Evolutionary conservation across 2,888 invertebrate species (phyloP).

Genomic region (Villa cingulata): DNA sequence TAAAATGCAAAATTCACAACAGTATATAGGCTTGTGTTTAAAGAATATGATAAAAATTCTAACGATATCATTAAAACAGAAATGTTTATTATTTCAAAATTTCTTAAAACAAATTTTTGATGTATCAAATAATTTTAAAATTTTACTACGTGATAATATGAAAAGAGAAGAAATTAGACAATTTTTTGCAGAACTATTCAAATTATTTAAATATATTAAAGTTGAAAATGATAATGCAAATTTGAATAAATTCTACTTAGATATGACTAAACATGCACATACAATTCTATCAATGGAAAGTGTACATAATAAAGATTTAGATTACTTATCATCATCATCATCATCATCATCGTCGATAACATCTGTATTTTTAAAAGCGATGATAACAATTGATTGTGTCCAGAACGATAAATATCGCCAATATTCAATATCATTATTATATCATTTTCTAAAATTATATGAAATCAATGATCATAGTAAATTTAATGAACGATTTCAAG

Average conservation of each 20-base stretch:
- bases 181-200: neutral
- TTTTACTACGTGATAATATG: neutral
- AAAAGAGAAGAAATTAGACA: neutral
- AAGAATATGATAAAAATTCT: conserved; percentile 1
- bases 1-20: neutral
- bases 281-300: neutral
- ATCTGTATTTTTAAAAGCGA: neutral
- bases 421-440: neutral
- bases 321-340: too few species aligned
- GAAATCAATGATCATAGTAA: neutral
- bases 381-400: neutral
- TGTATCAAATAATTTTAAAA: neutral
- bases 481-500: conserved; percentile 1
- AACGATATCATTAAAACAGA: neutral
- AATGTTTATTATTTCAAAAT: neutral
- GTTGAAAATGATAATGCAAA: neutral
- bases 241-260: neutral
- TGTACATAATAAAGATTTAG: neutral
- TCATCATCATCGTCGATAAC: too few species aligned
- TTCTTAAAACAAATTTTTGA: conserved; percentile 2
- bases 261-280: neutral
- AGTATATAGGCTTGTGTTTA: neutral
- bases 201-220: neutral
- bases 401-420: neutral
- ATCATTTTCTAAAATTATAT: neutral